phyloP scores from a whole-genome alignment of 2,113 vertebrate species.

The Sinocyclocheilus anophthalmus region DNA sequence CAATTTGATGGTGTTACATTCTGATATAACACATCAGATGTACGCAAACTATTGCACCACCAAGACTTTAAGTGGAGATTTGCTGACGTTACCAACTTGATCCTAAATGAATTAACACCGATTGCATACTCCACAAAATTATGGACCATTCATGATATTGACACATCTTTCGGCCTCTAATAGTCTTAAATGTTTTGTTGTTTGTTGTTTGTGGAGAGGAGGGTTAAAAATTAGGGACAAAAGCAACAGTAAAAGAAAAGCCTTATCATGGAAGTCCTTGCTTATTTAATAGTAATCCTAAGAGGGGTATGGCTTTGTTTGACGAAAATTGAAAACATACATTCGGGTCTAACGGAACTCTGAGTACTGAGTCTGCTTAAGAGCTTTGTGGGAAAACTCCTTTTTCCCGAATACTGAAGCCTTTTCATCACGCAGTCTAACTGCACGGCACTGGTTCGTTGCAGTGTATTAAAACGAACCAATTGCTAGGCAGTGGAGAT shows the following conservation, averaged over 20 bases:
- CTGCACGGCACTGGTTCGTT: too few relatives aligned
- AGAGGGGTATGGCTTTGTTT: background rate
- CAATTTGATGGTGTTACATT: conserved; percentile 47
- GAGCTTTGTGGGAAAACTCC: too few relatives aligned
- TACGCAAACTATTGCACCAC: background rate
- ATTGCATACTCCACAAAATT: conserved; percentile 14
- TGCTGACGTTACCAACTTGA: conserved; percentile 38
- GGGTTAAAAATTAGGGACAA: conserved; percentile 1
- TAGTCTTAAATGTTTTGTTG: background rate
- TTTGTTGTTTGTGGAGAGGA: background rate
- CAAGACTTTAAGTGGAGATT: conserved; percentile 34
- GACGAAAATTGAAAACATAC: background rate
- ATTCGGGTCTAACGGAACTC: too few relatives aligned
- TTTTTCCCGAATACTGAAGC: too few relatives aligned
- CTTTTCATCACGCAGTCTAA: too few relatives aligned
- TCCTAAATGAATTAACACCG: conserved; percentile 20
- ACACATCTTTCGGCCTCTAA: conserved; percentile 20
- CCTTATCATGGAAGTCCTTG: background rate
- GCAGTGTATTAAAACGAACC: too few relatives aligned
- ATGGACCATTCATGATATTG: background rate
- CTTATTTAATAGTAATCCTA: background rate
- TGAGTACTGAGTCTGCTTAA: too few relatives aligned
- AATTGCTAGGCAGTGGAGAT: too few relatives aligned
- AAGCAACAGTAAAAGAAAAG: background rate
- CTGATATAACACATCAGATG: conserved; percentile 27